Conservation (phyloP, 2,888 invertebrate species). For the Seira sanloemensis region DNA sequence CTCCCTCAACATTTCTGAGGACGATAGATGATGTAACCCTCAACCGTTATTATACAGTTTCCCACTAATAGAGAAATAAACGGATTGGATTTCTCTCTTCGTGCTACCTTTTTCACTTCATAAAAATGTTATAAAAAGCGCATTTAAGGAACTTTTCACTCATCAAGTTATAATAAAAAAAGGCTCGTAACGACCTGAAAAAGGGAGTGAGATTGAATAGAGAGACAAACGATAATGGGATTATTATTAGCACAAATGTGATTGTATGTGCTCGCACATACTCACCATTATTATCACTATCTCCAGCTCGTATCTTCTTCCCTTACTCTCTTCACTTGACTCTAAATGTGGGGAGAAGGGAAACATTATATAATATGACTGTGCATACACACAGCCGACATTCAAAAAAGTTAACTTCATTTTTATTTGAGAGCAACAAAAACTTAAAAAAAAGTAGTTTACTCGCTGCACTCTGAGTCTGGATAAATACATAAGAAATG, state of each 20-base stretch:
- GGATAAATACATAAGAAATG: neutral
- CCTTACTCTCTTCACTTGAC: neutral
- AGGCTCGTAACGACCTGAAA: neutral
- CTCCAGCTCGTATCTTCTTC: constrained; percentile 27
- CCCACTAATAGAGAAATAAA: neutral
- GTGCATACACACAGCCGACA: neutral
- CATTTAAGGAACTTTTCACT: constrained; percentile 11
- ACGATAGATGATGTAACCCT: neutral
- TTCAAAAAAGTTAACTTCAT: neutral
- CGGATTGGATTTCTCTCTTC: neutral
- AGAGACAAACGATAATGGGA: constrained; percentile 64
- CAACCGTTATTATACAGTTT: neutral
- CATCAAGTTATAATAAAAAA: constrained; percentile 50
- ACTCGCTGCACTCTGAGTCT: neutral
- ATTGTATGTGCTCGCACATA: constrained; percentile 53
- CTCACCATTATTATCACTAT: constrained; percentile 46
- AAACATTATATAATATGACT: neutral
- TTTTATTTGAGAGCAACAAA: constrained; percentile 7
- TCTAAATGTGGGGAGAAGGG: constrained; percentile 6
- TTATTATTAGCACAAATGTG: constrained; percentile 54
- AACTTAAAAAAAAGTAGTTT: neutral
- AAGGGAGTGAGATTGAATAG: constrained; percentile 41
- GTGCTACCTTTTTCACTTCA: constrained; percentile 11
- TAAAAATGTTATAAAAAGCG: neutral
- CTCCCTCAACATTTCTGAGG: too few relatives aligned